phyloP scores from a whole-genome alignment of 2,888 invertebrate genomes.

The Hartigia nigra region DNA sequence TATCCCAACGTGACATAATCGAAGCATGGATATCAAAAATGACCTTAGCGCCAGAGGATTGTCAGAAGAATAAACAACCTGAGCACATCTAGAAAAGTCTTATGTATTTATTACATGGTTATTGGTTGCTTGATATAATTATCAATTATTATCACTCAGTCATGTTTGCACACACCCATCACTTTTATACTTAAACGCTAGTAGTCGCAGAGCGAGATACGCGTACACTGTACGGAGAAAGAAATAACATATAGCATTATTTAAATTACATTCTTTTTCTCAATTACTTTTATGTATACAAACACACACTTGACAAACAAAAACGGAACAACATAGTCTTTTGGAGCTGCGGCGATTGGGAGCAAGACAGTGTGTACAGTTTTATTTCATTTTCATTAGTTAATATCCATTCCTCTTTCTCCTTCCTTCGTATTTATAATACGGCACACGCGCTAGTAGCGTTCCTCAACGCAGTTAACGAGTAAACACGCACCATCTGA shows the following conservation, averaged over 20 bases:
- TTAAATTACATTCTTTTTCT: slow-evolving; percentile 57
- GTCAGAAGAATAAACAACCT: slow-evolving; percentile 34
- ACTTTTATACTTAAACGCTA: slow-evolving; percentile 37
- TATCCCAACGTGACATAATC: too few species aligned
- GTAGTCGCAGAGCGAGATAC: slow-evolving; percentile 27
- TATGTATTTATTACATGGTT: slow-evolving; percentile 60
- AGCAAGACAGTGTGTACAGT: neutral
- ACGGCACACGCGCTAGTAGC: neutral
- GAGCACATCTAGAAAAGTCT: slow-evolving; percentile 58
- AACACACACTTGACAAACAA: slow-evolving; percentile 64
- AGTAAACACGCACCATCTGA: neutral
- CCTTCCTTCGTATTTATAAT: neutral
- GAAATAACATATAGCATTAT: slow-evolving; percentile 55
- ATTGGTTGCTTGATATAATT: slow-evolving; percentile 52
- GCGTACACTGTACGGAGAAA: slow-evolving; percentile 56
- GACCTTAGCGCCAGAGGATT: neutral
- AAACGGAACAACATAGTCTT: slow-evolving; percentile 64
- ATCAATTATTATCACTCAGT: slow-evolving; percentile 55
- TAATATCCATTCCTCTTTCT: neutral
- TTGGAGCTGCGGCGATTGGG: slow-evolving; percentile 51
- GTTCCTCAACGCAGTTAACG: neutral
- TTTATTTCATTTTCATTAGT: neutral
- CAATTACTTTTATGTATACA: slow-evolving; percentile 56
- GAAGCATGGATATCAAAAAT: neutral
- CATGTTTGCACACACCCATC: slow-evolving; percentile 53